A percentile compares a stretch with the other conserved stretches of the same genome.
These are phyloP conservation scores for Sebastes schlegelii DNA, from an alignment of 2,113 vertebrate species.

Conservation along the genomic window DNA sequence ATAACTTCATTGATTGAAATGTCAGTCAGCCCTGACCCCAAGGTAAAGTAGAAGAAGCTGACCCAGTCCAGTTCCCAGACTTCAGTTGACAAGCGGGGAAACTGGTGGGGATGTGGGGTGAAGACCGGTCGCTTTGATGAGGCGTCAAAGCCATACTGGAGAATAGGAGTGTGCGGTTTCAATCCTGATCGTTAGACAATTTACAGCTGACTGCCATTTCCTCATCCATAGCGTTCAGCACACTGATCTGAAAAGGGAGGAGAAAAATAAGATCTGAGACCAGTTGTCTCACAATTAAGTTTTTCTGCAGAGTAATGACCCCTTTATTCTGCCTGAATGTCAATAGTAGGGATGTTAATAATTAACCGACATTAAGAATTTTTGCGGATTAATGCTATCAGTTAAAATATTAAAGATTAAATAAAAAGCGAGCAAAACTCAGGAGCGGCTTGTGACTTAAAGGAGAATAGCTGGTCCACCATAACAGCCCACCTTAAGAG, in stretches of 20 bases:
- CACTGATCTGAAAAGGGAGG: slow-evolving; percentile 85
- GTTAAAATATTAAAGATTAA: too few relatives aligned
- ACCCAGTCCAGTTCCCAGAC: slow-evolving; percentile 70
- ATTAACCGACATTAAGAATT: too few relatives aligned
- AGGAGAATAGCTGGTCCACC: too few relatives aligned
- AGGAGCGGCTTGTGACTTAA: too few relatives aligned
- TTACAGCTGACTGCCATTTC: slow-evolving; percentile 69
- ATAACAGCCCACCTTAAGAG: too few relatives aligned
- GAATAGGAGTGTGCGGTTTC: slow-evolving; percentile 61
- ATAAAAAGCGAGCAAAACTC: too few relatives aligned
- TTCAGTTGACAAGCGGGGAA: slow-evolving; percentile 71
- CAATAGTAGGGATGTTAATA: too few relatives aligned
- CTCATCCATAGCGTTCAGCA: slow-evolving; percentile 90
- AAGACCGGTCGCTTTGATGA: slow-evolving; percentile 92
- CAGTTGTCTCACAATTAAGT: neutral
- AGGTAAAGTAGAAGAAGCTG: slow-evolving; percentile 56
- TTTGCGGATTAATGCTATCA: too few relatives aligned
- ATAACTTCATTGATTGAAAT: slow-evolving; percentile 82
- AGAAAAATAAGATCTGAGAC: neutral
- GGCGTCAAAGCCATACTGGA: slow-evolving; percentile 87
- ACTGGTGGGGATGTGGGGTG: slow-evolving; percentile 85
- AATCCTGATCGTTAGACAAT: too few relatives aligned
- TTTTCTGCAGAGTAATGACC: neutral
- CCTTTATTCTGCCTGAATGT: neutral
- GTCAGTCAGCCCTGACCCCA: slow-evolving; percentile 82